Conservation (phyloP, 2,113 vertebrate species). For the Meriones unguiculatus region DNA sequence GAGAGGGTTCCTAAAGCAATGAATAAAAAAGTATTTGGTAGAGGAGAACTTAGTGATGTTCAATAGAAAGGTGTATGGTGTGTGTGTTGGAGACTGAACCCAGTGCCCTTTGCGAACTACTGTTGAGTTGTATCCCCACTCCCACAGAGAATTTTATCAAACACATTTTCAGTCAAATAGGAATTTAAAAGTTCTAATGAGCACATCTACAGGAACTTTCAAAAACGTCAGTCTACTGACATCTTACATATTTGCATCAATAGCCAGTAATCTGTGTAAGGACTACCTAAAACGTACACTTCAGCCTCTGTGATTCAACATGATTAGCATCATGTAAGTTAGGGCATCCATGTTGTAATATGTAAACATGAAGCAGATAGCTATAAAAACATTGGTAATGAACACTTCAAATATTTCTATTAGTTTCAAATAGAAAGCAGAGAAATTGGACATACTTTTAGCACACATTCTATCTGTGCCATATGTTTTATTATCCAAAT, state of each 20-base stretch:
- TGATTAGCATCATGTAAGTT: slow-evolving; percentile 11
- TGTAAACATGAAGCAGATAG: slow-evolving; percentile 42
- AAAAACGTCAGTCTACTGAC: slow-evolving; percentile 17
- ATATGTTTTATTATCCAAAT: not conserved
- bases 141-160: slow-evolving; percentile 42
- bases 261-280: slow-evolving; percentile 24
- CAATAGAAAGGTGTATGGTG: not conserved
- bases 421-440: slow-evolving; percentile 47
- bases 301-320: not conserved
- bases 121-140: not conserved
- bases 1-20: not conserved
- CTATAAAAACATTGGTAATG: slow-evolving; percentile 24
- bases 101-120: not conserved
- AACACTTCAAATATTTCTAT: slow-evolving; percentile 8
- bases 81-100: not conserved
- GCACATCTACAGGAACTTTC: not conserved
- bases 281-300: not conserved
- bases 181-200: slow-evolving; percentile 51
- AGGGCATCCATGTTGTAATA: not conserved
- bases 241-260: slow-evolving; percentile 30
- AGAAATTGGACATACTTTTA: slow-evolving; percentile 53
- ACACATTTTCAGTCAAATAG: slow-evolving; percentile 41
- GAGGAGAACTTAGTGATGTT: not conserved
- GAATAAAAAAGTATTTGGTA: not conserved
- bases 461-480: not conserved